Conservation (phyloP, 2,888 invertebrate genomes). For the Chydorus sphaericus region DNA sequence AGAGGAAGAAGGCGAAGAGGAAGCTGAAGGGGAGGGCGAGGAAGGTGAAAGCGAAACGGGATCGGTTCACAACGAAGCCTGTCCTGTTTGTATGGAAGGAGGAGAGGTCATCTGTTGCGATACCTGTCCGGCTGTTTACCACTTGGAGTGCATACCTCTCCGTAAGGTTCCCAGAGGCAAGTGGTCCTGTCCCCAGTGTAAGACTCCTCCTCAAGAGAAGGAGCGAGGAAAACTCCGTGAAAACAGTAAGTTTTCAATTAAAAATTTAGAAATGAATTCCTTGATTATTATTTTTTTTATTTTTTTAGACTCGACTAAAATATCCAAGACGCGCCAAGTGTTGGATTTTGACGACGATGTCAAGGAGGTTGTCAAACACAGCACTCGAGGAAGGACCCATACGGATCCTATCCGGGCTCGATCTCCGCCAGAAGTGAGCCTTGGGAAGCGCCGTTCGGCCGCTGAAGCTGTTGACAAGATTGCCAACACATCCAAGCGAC, state of each 20-base stretch:
- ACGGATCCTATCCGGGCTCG: conserved; percentile 5
- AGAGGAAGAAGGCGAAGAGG: conserved; percentile 20
- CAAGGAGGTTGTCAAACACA: neutral
- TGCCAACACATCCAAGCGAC: conserved; percentile 28
- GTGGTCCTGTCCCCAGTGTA: conserved; percentile 47
- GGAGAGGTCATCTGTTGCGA: conserved; percentile 50
- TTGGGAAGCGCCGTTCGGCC: conserved; percentile 24
- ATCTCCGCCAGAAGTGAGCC: neutral
- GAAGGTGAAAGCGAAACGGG: conserved; percentile 8
- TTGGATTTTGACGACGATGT: conserved; percentile 12
- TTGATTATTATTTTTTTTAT: neutral
- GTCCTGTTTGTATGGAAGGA: conserved; percentile 47
- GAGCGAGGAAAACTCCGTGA: conserved; percentile 6
- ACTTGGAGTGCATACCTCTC: conserved; percentile 54
- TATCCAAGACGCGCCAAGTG: neutral
- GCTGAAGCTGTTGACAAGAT: conserved; percentile 28
- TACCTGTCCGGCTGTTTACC: conserved; percentile 46
- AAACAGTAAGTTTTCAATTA: neutral
- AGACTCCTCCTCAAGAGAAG: conserved; percentile 17
- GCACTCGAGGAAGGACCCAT: conserved; percentile 3
- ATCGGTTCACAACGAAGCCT: conserved; percentile 26
- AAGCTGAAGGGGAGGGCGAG: conserved; percentile 18
- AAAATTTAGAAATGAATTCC: neutral
- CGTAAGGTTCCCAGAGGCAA: conserved; percentile 43
- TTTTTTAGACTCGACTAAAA: neutral